Base-by-base conservation (phyloP, 2,113 vertebrate genomes). In the Acanthochromis polyacanthus region DNA sequence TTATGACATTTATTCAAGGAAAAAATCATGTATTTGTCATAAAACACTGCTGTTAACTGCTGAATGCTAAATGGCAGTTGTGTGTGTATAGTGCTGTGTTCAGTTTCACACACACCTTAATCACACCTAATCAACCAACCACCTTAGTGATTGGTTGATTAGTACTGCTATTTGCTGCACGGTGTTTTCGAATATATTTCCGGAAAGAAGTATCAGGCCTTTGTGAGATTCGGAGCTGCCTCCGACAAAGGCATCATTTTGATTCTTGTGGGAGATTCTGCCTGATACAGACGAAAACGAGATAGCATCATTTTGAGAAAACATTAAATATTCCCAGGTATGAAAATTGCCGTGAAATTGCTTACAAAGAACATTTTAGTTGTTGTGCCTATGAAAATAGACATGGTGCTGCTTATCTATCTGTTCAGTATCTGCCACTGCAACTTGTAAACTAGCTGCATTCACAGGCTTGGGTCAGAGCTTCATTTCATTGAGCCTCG, bases 401-500 rank as follows among this genome's bases (percentile, higher is more conserved):
- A 38, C 30, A 15, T 1, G 5, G 4, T 17, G 10, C 38, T 72
- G 22, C 43, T 28, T 12, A 56, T 73, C 61, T 59, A 69, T 80
- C 32, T 55, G 19, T 71, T 65, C 59, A 70, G 17, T 50, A 71
- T 64, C 57, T 52, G 20, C 48, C 65, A 62, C 53, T 58, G 59
- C 20, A 67, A 75, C 70, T 66, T 73, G 28, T 45, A 20, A 74
- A 77, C 43, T 53, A 77, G 76, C 48, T 74, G n/a, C 69, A 71
- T 72, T 85, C 53, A n/a, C 55, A 68, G 68, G 78, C 83, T 75
- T 65, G 53, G 59, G 72, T 75, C 32, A 19, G 71, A 86, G 67
- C 59, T 83, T 73, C 75, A 83, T 86, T 89, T 90, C 85, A 81
- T 40, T 75, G 36, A 79, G 86, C 90, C 90, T 84, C 45, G 4